phyloP scores from a whole-genome alignment of 2,113 vertebrate genomes.

The Pristiophorus japonicus region DNA sequence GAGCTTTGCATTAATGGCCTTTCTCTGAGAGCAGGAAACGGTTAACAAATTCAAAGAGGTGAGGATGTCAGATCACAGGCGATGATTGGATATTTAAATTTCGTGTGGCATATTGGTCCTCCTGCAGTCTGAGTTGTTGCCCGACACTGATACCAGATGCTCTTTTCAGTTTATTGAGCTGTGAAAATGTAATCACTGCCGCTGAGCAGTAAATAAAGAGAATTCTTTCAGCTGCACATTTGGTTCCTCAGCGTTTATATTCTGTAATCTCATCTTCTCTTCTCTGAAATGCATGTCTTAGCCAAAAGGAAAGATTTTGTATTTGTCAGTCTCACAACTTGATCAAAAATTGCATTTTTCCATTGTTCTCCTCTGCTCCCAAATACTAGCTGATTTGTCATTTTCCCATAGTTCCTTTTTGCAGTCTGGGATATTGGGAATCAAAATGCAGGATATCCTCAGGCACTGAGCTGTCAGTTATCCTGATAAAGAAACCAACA shows the following conservation, averaged over 20 bases:
- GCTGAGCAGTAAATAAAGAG: slow-evolving; percentile 5
- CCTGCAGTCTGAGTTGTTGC: slow-evolving; percentile 4
- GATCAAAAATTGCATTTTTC: neutral
- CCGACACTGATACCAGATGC: slow-evolving; percentile 5
- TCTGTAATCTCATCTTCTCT: neutral
- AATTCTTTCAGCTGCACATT: neutral
- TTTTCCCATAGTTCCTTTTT: neutral
- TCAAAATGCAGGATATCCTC: neutral
- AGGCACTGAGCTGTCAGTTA: neutral
- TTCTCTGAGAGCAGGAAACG: neutral
- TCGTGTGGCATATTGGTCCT: neutral
- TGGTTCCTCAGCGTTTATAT: neutral
- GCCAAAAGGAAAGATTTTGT: neutral
- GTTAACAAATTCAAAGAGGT: neutral
- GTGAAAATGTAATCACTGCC: slow-evolving; percentile 27
- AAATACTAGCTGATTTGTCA: neutral
- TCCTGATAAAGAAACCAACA: neutral
- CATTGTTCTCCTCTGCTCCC: neutral
- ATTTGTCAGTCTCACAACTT: neutral
- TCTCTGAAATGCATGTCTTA: neutral
- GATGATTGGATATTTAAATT: neutral
- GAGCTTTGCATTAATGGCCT: neutral
- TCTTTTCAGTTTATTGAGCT: slow-evolving; percentile 26
- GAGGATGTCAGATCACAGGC: neutral
- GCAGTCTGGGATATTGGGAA: neutral